These are phyloP conservation scores for Mycteria americana DNA, from an alignment of 2,797 vertebrate genomes.

Conservation along the genomic window DNA sequence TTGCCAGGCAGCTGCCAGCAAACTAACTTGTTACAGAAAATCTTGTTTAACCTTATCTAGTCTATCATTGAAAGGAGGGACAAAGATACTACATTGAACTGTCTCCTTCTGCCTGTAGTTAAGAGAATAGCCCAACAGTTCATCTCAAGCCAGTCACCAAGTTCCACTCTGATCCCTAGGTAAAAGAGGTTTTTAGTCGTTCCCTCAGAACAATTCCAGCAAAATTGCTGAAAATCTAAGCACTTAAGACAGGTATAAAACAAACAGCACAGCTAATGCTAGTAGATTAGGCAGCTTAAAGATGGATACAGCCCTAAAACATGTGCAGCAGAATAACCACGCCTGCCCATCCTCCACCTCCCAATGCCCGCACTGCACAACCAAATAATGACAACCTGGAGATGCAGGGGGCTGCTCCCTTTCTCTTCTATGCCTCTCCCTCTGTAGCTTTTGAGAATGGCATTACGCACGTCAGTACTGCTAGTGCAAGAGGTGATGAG, in stretches of 20 bases:
- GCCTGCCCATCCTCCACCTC: background rate
- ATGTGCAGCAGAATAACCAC: rapidly evolving
- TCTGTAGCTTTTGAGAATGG: background rate
- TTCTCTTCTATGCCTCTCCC: background rate
- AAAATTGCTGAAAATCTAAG: background rate
- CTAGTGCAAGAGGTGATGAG: background rate
- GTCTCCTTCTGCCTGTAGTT: background rate
- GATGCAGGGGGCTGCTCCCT: background rate
- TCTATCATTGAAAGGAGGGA: background rate
- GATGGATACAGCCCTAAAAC: background rate
- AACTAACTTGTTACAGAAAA: background rate
- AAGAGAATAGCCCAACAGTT: background rate
- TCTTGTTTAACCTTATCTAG: background rate
- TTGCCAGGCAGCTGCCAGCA: background rate
- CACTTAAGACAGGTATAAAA: background rate
- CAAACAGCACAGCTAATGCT: background rate
- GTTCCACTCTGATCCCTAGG: background rate
- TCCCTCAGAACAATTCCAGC: background rate
- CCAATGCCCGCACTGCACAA: rapidly evolving
- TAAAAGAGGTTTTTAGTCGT: background rate
- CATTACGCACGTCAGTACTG: background rate
- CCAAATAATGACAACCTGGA: rapidly evolving
- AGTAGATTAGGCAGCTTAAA: background rate
- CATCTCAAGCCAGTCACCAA: background rate
- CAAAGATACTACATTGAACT: background rate